A percentile compares a stretch with the other conserved stretches of the same genome.
phyloP scores from a whole-genome alignment of 1,140 invertebrate genomes.

The Brachionus rubens region DNA sequence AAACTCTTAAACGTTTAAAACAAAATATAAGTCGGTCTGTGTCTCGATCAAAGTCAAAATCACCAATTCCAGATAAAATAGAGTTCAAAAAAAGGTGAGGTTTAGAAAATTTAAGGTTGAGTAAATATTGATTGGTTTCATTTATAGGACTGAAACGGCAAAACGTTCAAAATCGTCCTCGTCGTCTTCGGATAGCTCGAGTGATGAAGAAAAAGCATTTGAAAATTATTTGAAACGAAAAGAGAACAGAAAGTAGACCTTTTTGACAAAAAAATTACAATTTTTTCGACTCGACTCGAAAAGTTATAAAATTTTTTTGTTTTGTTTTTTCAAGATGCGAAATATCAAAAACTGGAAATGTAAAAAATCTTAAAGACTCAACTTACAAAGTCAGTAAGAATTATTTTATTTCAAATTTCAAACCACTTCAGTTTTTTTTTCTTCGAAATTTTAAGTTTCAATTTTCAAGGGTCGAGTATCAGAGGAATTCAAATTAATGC shows the following conservation, averaged over 20 bases:
- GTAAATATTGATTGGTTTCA: background rate
- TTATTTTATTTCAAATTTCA: background rate
- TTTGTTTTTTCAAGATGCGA: no score
- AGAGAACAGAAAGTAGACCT: slow-evolving; percentile 3
- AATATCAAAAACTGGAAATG: no score
- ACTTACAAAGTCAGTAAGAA: slow-evolving; percentile 45
- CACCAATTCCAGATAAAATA: background rate
- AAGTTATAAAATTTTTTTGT: no score
- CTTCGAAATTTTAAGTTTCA: background rate
- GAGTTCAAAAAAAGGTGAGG: background rate
- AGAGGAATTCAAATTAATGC: background rate
- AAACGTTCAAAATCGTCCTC: background rate
- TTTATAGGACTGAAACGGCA: background rate
- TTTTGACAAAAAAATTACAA: no score
- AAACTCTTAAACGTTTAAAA: slow-evolving; percentile 12
- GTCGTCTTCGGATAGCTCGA: slow-evolving; percentile 4
- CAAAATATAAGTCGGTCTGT: slow-evolving; percentile 3
- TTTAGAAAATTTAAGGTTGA: background rate
- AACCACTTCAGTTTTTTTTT: background rate
- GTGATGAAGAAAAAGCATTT: slow-evolving; percentile 35
- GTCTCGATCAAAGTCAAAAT: slow-evolving; percentile 12
- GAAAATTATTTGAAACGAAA: slow-evolving; percentile 34
- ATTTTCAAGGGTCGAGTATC: background rate
- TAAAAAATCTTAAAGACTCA: background rate
- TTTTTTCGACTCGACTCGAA: no score